These are phyloP conservation scores for Lynx canadensis DNA, from an alignment of 2,113 vertebrate species.

Conservation along the genomic window DNA sequence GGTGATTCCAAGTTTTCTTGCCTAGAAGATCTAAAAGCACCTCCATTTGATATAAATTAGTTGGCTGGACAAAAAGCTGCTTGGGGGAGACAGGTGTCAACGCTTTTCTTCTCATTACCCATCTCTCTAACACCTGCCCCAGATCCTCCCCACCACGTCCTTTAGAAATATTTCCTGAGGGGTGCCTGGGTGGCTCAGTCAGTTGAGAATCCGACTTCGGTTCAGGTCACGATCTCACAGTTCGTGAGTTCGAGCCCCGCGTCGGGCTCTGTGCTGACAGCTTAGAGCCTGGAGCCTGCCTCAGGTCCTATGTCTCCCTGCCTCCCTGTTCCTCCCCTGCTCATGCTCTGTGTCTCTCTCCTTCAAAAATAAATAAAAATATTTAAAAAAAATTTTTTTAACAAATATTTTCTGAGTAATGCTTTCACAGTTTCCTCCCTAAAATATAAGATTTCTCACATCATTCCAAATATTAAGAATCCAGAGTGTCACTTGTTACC, in stretches of 20 bases:
- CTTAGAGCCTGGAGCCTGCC: too few species aligned
- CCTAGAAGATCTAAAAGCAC: background rate
- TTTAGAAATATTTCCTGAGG: background rate
- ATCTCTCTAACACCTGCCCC: accelerated
- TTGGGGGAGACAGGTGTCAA: background rate
- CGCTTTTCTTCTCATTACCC: background rate
- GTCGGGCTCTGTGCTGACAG: too few species aligned
- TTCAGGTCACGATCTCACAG: too few species aligned
- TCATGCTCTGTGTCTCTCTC: too few species aligned
- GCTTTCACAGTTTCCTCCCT: background rate
- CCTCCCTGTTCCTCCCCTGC: too few species aligned
- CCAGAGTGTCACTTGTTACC: too few species aligned
- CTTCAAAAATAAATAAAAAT: too few species aligned
- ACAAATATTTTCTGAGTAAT: background rate
- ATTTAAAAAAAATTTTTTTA: too few species aligned
- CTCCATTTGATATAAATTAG: background rate
- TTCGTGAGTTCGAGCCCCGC: too few species aligned
- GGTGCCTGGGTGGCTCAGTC: too few species aligned
- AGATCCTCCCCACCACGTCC: background rate
- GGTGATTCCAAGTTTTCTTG: background rate
- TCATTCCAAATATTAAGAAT: background rate
- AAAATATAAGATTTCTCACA: background rate
- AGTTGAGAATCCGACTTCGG: too few species aligned
- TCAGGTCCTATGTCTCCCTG: too few species aligned
- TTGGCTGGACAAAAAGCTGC: background rate